Evolutionary conservation across 2,888 invertebrate species (phyloP).

Genomic region (Pollenia griseotomentosa): DNA sequence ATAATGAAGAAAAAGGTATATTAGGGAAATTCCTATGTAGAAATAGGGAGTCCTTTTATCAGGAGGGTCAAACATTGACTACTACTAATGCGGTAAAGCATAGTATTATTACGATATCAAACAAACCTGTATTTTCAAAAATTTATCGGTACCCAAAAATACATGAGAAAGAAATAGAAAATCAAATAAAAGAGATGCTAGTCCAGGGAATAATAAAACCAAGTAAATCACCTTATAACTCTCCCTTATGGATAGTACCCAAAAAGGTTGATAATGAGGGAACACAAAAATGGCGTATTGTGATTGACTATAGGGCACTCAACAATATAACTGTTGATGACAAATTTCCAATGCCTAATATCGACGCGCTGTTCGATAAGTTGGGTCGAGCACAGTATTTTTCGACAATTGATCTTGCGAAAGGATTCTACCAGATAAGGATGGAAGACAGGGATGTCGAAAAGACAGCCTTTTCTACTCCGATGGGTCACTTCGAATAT

Average conservation of each 20-base stretch:
- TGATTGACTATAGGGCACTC: constrained; percentile 23
- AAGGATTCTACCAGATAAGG: constrained; percentile 38
- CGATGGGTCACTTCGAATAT: constrained; percentile 1
- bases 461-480: constrained; percentile 4
- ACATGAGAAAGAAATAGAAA: constrained; percentile 22
- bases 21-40: too few relatives aligned
- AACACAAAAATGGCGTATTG: constrained; percentile 33
- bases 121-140: constrained; percentile 26
- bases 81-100: too few relatives aligned
- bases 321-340: constrained; percentile 13
- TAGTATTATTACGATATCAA: background rate
- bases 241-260: constrained; percentile 42
- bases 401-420: constrained; percentile 23
- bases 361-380: constrained; percentile 75
- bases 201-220: constrained; percentile 38
- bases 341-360: constrained; percentile 74
- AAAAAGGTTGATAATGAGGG: constrained; percentile 37
- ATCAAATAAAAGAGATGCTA: constrained; percentile 40
- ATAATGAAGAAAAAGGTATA: too few relatives aligned
- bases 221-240: constrained; percentile 53
- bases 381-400: constrained; percentile 73
- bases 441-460: background rate
- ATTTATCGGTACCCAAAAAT: constrained; percentile 29
- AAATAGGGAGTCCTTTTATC: too few relatives aligned
- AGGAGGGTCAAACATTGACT: too few relatives aligned